Evolutionary conservation across 2,797 vertebrate genomes (phyloP), one percentile per base, ranked within the genome.

Genomic region (Synaphobranchus kaupii): DNA sequence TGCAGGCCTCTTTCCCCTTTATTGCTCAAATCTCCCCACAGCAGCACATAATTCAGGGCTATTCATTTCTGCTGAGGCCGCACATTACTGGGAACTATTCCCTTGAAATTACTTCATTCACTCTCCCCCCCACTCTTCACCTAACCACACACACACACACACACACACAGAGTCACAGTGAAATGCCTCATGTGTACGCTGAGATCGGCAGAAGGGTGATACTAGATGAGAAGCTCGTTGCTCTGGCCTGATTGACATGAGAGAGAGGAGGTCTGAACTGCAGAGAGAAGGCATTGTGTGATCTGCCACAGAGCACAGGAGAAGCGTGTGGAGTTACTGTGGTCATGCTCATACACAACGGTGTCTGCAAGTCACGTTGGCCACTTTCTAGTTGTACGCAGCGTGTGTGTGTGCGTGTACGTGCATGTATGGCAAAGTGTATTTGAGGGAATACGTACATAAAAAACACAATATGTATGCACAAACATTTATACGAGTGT

Each of bases 131-230:
- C 85, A 13, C 81, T 50, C 1, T 25, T 28, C 34, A 20, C 20
- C 6, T 15, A 9, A 25, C 2, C 54, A 47, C 87, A 48, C 31
- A 25, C 22, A 25, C 25, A 39, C 28, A 7, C n/a, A 1, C 88
- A 63, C 66, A 52, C 13, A 15, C 71, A 20, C 20, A 28, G 73
- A 71, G 44, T 54, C 56, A 66, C 60, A 89, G 88, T 52, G 86
- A 95, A 95, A 95, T 94, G 90, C 91, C 90, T 73, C 94, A 95
- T 94, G 89, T 94, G 93, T 95, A 94, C 91, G 93, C 92, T 60
- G 93, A 89, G 87, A 90, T 91, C 92, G 88, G 91, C 94, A 85
- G 88, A 86, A 87, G 84, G 92, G 94, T 91, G 94, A 95, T 95
- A 94, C 92, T 87, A 25, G 66, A 68, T 87, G 86, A 84, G 88